Percentiles rank a stretch among this genome's conserved stretches.
Evolutionary conservation across 1,140 invertebrate genomes (phyloP).

Genomic region (Drosophila biarmipes): DNA sequence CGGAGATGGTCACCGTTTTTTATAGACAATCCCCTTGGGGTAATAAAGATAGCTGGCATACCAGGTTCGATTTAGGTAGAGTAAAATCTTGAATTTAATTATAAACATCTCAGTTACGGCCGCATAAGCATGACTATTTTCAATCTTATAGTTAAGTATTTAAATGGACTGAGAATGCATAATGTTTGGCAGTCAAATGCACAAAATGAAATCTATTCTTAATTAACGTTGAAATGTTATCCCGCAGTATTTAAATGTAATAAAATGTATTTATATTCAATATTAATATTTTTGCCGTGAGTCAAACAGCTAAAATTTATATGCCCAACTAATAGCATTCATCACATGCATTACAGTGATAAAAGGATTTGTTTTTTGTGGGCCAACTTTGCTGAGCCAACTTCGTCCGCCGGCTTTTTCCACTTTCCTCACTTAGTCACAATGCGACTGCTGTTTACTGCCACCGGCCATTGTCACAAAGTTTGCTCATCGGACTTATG

Average conservation of each 20-base stretch:
- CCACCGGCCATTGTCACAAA: conserved; percentile 50
- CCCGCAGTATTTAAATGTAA: neutral
- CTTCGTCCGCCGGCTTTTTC: conserved; percentile 30
- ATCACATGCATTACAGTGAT: neutral
- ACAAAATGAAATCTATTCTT: no score
- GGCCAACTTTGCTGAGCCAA: conserved; percentile 29
- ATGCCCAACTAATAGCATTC: conserved; percentile 5
- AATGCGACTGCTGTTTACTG: conserved; percentile 35
- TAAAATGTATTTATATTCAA: neutral
- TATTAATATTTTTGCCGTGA: no score
- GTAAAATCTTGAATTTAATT: neutral
- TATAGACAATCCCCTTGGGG: neutral
- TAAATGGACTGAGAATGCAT: no score
- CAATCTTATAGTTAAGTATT: no score
- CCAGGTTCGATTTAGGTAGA: conserved; percentile 1
- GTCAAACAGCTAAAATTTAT: neutral
- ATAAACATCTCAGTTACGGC: neutral
- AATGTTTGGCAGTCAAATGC: no score
- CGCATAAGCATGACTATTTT: no score
- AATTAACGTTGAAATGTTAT: no score
- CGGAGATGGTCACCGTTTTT: conserved; percentile 6
- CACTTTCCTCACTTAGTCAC: conserved; percentile 32
- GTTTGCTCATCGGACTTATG: conserved; percentile 64
- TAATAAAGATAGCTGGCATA: conserved; percentile 2
- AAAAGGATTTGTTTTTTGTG: conserved; percentile 7